Evolutionary conservation across 2,113 vertebrate genomes (phyloP).

Genomic region (Carassius gibelio): DNA sequence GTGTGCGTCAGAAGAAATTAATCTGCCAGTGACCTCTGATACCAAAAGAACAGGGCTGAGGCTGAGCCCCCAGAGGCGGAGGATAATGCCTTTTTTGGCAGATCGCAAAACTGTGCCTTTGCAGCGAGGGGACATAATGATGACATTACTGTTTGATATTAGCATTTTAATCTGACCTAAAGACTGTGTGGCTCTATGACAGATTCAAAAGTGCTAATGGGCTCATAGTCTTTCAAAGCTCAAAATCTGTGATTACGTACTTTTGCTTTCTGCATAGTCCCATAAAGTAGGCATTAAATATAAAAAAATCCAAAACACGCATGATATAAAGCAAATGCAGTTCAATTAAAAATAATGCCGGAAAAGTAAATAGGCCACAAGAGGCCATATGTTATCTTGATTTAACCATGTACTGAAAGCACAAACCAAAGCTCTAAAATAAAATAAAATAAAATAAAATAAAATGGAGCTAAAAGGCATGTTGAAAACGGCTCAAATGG

Average conservation of each 20-base stretch:
- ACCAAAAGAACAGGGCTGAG: slow-evolving; percentile 51
- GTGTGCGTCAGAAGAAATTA: slow-evolving; percentile 67
- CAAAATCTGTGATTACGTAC: slow-evolving; percentile 37
- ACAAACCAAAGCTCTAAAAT: background rate
- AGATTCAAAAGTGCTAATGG: slow-evolving; percentile 27
- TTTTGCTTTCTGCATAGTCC: background rate
- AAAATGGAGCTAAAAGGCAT: background rate
- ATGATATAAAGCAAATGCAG: background rate
- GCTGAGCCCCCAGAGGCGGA: background rate
- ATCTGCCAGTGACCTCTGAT: slow-evolving; percentile 65
- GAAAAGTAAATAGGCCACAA: slow-evolving; percentile 12
- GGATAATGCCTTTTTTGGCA: slow-evolving; percentile 45
- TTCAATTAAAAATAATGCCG: background rate
- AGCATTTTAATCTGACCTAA: slow-evolving; percentile 31
- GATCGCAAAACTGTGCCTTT: slow-evolving; percentile 5
- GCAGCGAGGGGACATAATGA: background rate
- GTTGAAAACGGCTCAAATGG: background rate
- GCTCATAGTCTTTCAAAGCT: slow-evolving; percentile 1
- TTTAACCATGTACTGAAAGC: background rate
- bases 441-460: background rate
- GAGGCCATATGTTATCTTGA: background rate
- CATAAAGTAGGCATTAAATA: slow-evolving; percentile 11
- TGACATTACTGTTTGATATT: slow-evolving; percentile 25
- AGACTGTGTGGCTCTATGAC: background rate
- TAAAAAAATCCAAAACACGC: background rate